phyloP scores from a whole-genome alignment of 2,888 invertebrate species.

The Fragum fragum region DNA sequence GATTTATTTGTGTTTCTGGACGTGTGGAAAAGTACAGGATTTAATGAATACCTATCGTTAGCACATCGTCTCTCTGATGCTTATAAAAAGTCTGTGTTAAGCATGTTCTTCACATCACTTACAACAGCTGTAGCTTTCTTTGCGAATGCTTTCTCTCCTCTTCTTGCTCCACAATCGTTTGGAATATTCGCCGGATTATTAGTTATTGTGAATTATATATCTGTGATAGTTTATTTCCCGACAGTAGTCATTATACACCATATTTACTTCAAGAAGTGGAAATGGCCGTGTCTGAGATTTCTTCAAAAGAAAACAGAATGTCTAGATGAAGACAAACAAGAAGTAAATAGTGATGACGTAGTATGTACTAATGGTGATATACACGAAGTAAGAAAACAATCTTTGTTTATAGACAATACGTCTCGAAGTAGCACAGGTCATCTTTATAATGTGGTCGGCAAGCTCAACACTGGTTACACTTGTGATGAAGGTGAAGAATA shows the following conservation, averaged over 20 bases:
- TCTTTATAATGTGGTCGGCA: conserved; percentile 51
- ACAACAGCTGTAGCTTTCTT: conserved; percentile 78
- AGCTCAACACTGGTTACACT: conserved; percentile 40
- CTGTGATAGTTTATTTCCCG: conserved; percentile 77
- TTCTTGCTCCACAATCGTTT: conserved; percentile 79
- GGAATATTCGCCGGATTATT: conserved; percentile 79
- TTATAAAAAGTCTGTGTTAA: conserved; percentile 71
- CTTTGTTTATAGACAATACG: conserved; percentile 51
- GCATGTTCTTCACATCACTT: conserved; percentile 78
- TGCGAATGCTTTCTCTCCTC: conserved; percentile 75
- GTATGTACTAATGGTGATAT: neutral
- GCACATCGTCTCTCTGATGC: conserved; percentile 73
- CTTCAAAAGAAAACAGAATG: neutral
- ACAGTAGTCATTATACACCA: conserved; percentile 75
- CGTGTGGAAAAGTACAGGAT: conserved; percentile 72
- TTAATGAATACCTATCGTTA: conserved; percentile 61
- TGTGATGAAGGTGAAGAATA: conserved; percentile 45
- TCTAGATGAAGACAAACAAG: neutral
- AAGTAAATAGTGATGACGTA: neutral
- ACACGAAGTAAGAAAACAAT: neutral
- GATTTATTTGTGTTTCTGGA: conserved; percentile 79
- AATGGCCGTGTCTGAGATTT: conserved; percentile 60
- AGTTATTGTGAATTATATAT: conserved; percentile 77
- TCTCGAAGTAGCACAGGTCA: conserved; percentile 50
- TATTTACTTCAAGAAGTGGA: conserved; percentile 66